Evolutionary conservation across 2,113 vertebrate genomes (phyloP), one percentile per base, ranked within the genome.

Genomic region (Hypomesus transpacificus): DNA sequence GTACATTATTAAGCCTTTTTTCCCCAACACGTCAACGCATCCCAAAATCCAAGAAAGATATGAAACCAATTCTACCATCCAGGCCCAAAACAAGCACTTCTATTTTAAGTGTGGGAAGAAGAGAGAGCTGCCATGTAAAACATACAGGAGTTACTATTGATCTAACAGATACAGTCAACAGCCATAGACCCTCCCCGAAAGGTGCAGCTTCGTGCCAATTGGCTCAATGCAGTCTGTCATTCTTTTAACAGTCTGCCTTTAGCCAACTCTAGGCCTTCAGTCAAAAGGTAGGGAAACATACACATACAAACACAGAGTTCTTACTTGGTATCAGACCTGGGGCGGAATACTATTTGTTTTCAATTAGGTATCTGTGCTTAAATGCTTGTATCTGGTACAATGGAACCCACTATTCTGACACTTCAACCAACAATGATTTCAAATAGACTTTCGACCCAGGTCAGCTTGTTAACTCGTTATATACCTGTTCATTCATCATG

Each of bases 71-170:
- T 77, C 61, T 46, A 46, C 39, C 4, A 16, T 70, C 69, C 46
- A 8, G 31, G 58, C 66, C 70, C 76, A 71, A 77, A 71, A 81
- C 71, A 28, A 14, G 24, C 69, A 3, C 52, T 74, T 67, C 24
- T 39, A 60, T 79, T 39, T 24, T 52, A 52, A 34, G 63, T 51
- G 24, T 59, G 39, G 4, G 60, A 76, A 63, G 76, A 63, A 77
- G 73, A 80, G 76, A 46, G 77, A 85, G 87, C 80, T 85, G 84
- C 82, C 84, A 69, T 74, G 73, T 52, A 71, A 31, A 72, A 59
- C 68, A 82, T 74, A 75, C 46, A 70, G 69, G 78, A 79, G 61
- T 78, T 46, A 16, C 61, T 28, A 81, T 82, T 79, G 76, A 82
- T 85, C 75, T 74, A 70, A 79, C 79, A 82, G 64, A 73, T 75